Percentiles rank a stretch among this genome's conserved stretches.
phyloP scores from a whole-genome alignment of 1,140 invertebrate genomes.

The Drosophila santomea region DNA sequence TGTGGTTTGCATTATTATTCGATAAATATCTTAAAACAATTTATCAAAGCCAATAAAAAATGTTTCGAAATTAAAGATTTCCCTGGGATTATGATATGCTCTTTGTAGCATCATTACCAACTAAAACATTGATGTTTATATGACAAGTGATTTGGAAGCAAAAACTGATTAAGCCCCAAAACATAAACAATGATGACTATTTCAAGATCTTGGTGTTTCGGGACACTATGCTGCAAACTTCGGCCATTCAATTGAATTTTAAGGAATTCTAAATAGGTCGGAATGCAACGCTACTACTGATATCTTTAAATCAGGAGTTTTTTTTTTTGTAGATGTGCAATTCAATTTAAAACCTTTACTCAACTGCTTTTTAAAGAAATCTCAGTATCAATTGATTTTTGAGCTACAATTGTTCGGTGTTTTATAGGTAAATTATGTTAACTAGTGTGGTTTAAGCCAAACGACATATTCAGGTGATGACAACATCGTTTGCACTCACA shows the following conservation, averaged over 20 bases:
- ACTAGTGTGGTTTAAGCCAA: slow-evolving; percentile 25
- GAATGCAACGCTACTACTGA: no score
- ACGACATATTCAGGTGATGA: slow-evolving; percentile 69
- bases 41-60: slow-evolving; percentile 20
- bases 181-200: slow-evolving; percentile 1
- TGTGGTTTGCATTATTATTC: slow-evolving; percentile 22
- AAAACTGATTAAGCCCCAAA: not conserved
- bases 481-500: slow-evolving; percentile 62
- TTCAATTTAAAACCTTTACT: no score
- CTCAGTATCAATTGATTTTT: no score
- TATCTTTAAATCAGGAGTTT: no score
- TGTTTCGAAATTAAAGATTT: not conserved
- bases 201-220: not conserved
- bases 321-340: no score
- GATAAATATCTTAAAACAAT: slow-evolving; percentile 18
- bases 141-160: not conserved
- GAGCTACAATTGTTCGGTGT: not conserved
- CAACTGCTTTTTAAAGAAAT: not conserved
- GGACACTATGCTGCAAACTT: slow-evolving; percentile 6
- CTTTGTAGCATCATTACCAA: not conserved
- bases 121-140: not conserved
- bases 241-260: not conserved
- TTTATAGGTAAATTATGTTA: slow-evolving; percentile 1
- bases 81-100: not conserved
- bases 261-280: not conserved